A percentile compares a stretch with the other conserved stretches of the same genome.
These are phyloP conservation scores for Lophura nycthemera DNA, from an alignment of 2,113 vertebrate species.

Conservation along the genomic window DNA sequence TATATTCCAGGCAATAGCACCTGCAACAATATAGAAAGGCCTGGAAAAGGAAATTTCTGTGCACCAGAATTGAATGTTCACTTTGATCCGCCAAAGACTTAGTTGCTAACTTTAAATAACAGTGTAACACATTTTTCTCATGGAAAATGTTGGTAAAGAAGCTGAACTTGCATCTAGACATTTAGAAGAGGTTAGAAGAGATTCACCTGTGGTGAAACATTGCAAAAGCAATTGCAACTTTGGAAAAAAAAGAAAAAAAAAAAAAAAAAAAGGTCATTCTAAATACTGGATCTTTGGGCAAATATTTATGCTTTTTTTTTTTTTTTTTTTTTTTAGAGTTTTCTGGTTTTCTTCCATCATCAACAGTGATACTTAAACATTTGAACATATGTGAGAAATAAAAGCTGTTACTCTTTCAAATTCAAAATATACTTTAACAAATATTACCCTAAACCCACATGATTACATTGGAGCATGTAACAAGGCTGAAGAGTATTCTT, in stretches of 20 bases:
- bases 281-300: background rate
- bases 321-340: background rate
- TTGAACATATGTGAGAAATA: background rate
- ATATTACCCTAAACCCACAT: background rate
- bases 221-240: background rate
- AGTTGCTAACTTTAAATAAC: background rate
- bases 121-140: background rate
- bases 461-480: background rate
- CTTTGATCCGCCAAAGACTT: background rate
- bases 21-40: background rate
- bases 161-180: background rate
- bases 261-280: background rate
- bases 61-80: background rate
- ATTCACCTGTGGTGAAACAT: background rate
- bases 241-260: no score
- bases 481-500: background rate
- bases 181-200: no score
- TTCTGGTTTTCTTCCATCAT: background rate
- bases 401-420: background rate
- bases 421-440: background rate
- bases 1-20: background rate
- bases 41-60: background rate
- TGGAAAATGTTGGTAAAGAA: background rate
- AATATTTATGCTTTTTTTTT: background rate
- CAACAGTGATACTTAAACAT: background rate